These are phyloP conservation scores for Leuciscus waleckii DNA, from an alignment of 2,797 vertebrate species.

Conservation along the genomic window DNA sequence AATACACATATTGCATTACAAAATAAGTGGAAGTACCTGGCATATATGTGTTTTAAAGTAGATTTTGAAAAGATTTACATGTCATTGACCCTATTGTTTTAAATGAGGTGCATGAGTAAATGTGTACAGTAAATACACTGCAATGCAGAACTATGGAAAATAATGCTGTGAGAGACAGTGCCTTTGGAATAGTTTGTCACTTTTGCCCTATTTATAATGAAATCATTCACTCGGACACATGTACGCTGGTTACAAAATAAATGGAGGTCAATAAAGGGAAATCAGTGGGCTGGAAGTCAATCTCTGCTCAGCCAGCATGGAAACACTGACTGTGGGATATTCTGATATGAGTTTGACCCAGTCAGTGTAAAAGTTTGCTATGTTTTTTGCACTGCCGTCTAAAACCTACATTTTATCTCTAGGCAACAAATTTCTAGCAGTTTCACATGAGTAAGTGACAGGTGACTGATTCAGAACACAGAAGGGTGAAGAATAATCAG, in stretches of 20 bases:
- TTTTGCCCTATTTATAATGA: background rate
- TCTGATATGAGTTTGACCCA: conserved; percentile 15
- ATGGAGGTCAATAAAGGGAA: conserved; percentile 2
- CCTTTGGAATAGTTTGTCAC: background rate
- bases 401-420: background rate
- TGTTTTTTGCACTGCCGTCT: background rate
- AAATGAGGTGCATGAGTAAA: background rate
- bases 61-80: background rate
- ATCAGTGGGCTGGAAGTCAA: background rate
- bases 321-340: conserved; percentile 13
- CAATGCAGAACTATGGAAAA: background rate
- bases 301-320: conserved; percentile 4
- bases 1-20: background rate
- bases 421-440: background rate
- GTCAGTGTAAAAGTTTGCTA: background rate
- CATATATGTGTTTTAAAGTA: background rate
- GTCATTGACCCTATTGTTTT: background rate
- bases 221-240: background rate
- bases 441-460: background rate
- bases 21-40: too few relatives aligned
- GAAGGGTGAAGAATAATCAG: background rate
- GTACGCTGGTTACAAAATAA: background rate
- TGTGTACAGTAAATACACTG: background rate
- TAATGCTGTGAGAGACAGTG: background rate
- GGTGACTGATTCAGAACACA: background rate